These are phyloP conservation scores for Phasianus colchicus DNA, from an alignment of 2,113 vertebrate species.

Conservation along the genomic window DNA sequence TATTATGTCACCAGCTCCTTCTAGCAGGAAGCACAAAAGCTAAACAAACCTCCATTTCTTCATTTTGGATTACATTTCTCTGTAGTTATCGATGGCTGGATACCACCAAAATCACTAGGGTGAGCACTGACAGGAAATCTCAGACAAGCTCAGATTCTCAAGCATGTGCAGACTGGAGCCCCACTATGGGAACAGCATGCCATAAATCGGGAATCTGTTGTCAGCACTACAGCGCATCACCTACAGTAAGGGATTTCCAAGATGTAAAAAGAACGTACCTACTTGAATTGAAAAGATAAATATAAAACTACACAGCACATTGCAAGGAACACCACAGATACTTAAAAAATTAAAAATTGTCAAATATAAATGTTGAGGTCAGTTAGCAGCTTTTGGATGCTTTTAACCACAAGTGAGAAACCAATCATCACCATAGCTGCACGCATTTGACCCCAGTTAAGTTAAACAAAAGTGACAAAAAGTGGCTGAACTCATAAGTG, in stretches of 20 bases:
- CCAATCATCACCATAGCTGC: background rate
- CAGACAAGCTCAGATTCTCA: conserved; percentile 12
- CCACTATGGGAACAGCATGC: conserved; percentile 25
- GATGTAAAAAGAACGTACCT: conserved; percentile 6
- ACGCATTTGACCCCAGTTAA: background rate
- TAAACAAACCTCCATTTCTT: conserved; percentile 13
- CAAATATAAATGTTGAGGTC: conserved; percentile 61
- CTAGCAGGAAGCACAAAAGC: conserved; percentile 47
- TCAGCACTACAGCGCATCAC: conserved; percentile 38
- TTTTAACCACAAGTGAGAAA: background rate
- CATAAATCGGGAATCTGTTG: conserved; percentile 31
- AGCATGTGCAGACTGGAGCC: background rate
- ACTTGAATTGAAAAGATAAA: conserved; percentile 19
- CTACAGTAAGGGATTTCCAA: conserved; percentile 55
- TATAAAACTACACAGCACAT: background rate
- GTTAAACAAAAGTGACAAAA: background rate
- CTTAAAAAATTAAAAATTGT: background rate
- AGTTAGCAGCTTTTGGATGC: conserved; percentile 62
- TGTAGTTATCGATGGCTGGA: background rate
- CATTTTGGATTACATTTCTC: background rate
- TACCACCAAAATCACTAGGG: conserved; percentile 1
- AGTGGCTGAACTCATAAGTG: background rate
- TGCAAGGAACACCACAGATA: conserved; percentile 1
- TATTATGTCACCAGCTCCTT: conserved; percentile 34
- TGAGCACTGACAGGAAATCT: background rate